Evolutionary conservation across 2,113 vertebrate species (phyloP), one percentile per base, ranked within the genome.

Genomic region (Dryoscopus gambensis): DNA sequence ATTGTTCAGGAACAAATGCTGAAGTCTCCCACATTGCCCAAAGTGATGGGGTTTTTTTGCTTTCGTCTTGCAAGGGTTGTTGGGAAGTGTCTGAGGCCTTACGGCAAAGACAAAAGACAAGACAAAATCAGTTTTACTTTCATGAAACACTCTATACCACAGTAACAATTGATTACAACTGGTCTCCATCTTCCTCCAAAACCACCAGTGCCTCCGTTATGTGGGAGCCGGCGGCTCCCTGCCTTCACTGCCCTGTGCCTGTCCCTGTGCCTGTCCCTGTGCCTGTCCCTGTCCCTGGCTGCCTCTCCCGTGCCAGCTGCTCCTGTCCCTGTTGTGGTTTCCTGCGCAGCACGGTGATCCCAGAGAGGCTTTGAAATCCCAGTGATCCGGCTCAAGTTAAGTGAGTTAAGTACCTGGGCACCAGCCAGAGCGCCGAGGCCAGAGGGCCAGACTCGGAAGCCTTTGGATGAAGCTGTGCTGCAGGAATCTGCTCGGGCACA

Each of bases 151-250:
- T 73, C 33, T 40, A 8, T 56, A 53, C 44, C 63, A 23, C 50
- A 47, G 25, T 30, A 70, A 46, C 0, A 2, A 22, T 46, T 33
- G 2, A 27, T 74, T 33, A 25, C 52, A 52, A 28, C 40, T 19
- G 8, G 55, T 87, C 11, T 13, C 40, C 14, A 9, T 65, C 25
- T 57, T 40, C 24, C 25, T 84, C 39, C 68, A 50, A 11, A 81
- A 42, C 20, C 83, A 17, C 46, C 8, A 0, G 50, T 21, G 13
- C 39, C 59, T 74, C 37, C 6, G 0, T 1, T 31, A 4, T n/a
- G 25, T 60, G 3, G 0, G 76, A 18, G 55, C 0, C 59, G 83
- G n/a, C 68, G 42, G 57, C 64, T 80, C 30, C 27, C 25, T 78
- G 65, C 69, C 62, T 31, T 55, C 23, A 0, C 8, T 44, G 49